phyloP scores from a whole-genome alignment of 2,888 invertebrate genomes.

The Diachrysia chrysitis region DNA sequence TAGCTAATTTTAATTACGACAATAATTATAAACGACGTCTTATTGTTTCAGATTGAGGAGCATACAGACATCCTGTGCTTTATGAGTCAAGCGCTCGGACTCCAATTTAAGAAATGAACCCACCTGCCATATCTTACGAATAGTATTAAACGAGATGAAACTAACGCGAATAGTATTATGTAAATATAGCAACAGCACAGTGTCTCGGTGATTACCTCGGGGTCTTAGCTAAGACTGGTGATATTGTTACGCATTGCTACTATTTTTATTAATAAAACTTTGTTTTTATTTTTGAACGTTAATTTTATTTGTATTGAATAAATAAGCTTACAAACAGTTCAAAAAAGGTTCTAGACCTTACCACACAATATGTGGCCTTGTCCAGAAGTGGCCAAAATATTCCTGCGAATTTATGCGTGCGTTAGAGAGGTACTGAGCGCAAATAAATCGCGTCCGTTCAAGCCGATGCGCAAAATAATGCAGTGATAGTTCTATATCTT shows the following conservation, averaged over 20 bases:
- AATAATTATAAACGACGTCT: neutral
- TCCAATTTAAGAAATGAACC: conserved; percentile 88
- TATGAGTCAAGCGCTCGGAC: conserved; percentile 92
- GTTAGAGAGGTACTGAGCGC: no score
- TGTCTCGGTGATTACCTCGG: conserved; percentile 83
- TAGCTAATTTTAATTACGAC: no score
- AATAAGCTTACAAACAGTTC: neutral
- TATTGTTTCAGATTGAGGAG: conserved; percentile 95
- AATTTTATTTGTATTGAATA: conserved; percentile 40
- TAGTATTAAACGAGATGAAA: conserved; percentile 65
- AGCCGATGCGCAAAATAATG: no score
- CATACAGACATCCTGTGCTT: conserved; percentile 96
- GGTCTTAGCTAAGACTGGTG: conserved; percentile 80
- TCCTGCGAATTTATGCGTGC: no score
- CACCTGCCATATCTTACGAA: conserved; percentile 63
- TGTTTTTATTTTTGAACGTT: conserved; percentile 81
- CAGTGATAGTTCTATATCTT: no score
- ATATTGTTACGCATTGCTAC: conserved; percentile 87
- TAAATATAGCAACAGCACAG: conserved; percentile 78
- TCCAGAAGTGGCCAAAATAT: no score
- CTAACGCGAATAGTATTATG: conserved; percentile 80
- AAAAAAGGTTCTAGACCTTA: no score
- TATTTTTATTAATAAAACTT: conserved; percentile 84
- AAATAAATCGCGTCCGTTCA: no score
- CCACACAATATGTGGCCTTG: no score